A percentile compares a stretch with the other conserved stretches of the same genome.
phyloP scores from a whole-genome alignment of 1,140 invertebrate species.

The Pseudomyrmex pallidus region DNA sequence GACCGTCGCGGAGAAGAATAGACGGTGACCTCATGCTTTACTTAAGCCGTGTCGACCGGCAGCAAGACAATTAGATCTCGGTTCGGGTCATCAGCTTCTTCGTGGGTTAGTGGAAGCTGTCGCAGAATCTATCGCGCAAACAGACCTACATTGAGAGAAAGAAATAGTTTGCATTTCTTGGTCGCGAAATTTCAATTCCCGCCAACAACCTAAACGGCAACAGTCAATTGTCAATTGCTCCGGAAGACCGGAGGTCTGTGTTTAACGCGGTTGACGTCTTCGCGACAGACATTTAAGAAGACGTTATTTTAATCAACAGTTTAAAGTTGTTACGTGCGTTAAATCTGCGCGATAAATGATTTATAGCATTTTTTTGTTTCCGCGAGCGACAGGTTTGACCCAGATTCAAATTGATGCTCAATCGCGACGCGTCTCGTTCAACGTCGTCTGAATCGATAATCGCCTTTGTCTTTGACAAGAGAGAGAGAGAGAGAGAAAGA shows the following conservation, averaged over 20 bases:
- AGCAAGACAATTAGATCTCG: conserved; percentile 76
- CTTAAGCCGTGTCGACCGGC: conserved; percentile 72
- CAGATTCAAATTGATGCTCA: conserved; percentile 57
- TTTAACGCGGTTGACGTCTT: background rate
- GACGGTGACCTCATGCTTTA: conserved; percentile 80
- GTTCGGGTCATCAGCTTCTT: conserved; percentile 69
- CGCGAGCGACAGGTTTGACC: conserved; percentile 44
- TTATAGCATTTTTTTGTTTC: background rate
- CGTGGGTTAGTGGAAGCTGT: conserved; percentile 57
- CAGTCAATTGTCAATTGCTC: background rate
- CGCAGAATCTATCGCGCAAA: background rate
- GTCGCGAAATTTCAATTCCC: background rate
- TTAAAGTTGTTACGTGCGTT: background rate
- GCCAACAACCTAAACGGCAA: background rate
- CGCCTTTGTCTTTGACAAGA: conserved; percentile 48
- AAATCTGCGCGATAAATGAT: background rate
- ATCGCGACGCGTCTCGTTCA: conserved; percentile 42
- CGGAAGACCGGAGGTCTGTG: background rate
- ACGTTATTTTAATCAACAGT: background rate
- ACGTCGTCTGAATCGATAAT: conserved; percentile 46
- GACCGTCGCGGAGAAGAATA: conserved; percentile 76
- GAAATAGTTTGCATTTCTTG: background rate
- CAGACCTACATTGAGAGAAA: conserved; percentile 22
- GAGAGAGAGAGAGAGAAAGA: background rate
- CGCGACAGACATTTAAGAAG: too few relatives aligned